phyloP scores from a whole-genome alignment of 53 echinoderm and acorn worm genomes.

The Crossaster papposus region DNA sequence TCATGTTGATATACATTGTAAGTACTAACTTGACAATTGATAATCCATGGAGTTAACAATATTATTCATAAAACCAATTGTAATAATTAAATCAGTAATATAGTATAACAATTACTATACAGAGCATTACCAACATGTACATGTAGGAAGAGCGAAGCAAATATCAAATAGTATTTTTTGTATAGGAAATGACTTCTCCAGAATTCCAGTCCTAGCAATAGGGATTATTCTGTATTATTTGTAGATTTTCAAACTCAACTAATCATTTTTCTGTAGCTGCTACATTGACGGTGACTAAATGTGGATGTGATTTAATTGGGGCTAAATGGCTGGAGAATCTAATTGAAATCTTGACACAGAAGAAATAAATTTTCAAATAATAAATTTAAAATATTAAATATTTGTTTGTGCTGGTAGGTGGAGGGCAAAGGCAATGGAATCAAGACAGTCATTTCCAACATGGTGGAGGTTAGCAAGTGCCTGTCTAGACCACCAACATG shows the following conservation, averaged over 20 bases:
- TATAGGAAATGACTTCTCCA: no score
- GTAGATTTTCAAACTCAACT: neutral
- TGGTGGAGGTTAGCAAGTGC: conserved; percentile 96
- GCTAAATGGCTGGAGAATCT: neutral
- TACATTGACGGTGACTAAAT: neutral
- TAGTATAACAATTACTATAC: no score
- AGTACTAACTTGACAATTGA: no score
- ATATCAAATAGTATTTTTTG: no score
- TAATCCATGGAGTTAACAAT: no score
- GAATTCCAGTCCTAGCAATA: no score
- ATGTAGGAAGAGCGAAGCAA: no score
- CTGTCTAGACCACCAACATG: conserved; percentile 93
- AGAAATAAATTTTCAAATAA: neutral
- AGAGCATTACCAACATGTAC: no score
- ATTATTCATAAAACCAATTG: no score
- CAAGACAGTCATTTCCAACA: conserved; percentile 98
- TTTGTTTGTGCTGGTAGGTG: conserved; percentile 72
- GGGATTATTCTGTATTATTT: neutral
- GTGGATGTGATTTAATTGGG: neutral
- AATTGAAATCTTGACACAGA: no score
- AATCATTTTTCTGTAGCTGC: neutral
- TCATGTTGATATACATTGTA: no score
- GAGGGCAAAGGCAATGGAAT: conserved; percentile 99
- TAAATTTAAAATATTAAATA: neutral
- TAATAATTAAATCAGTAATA: no score